Evolutionary conservation across 1,140 invertebrate genomes (phyloP), one percentile per base, ranked within the genome.

Genomic region (Heliothis virescens): DNA sequence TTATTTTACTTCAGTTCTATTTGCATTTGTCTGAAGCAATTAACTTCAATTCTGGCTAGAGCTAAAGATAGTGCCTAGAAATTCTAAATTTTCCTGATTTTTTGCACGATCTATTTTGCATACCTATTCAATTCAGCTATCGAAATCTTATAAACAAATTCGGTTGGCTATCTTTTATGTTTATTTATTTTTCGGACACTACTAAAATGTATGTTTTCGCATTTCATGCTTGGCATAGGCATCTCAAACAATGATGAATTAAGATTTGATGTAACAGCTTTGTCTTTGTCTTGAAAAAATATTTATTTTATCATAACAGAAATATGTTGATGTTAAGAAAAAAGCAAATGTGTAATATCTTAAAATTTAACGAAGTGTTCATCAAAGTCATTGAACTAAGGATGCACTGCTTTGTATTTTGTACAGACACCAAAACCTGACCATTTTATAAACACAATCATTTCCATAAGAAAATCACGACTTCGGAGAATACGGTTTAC

Each of bases 401-500:
- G 21, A 60, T 60, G 55, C 55, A 59, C 7, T 26, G 9, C 16
- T 47, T 47, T 52, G 48, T 29, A 52, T 50, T 52, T 71, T 53
- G 41, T 29, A 29, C 48, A 71, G 12, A 48, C 48, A 71, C 21
- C 47, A 63, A 50, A 71, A 21, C 47, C 52, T n/a, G 13, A 9
- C 48, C 26, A 29, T 29, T 53, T 47, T 47, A 10, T 41, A 41
- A 41, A 41, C 34, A 41, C 34, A 41, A 41, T 9, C 34, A 41
- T 41, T 41, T 41, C 34, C 34, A 41, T 41, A 50, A 50, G 11
- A 69, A 67, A 16, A n/a, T 9, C 16, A 16, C 29, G 18, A 67
- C 16, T 71, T n/a, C 48, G 48, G n/a, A 71, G 48, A 71, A 72
- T 41, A 72, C 29, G 48, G 57, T 48, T 48, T 53, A 48, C 67